Percentiles rank a stretch among this genome's conserved stretches.
Conservation (phyloP, 2,113 vertebrate genomes). For the Verasper variegatus region DNA sequence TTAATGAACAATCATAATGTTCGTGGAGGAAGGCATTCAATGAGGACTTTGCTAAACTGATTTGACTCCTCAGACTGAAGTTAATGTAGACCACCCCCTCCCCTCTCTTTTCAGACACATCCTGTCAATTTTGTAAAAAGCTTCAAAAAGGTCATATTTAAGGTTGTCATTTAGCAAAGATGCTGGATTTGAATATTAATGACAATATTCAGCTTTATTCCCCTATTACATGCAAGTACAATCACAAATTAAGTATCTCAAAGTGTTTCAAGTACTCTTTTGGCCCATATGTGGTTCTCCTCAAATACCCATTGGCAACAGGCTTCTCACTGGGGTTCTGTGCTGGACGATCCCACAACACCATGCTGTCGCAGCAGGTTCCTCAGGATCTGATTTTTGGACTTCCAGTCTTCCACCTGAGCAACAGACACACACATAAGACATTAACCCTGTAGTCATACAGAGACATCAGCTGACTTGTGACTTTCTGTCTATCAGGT, state of each 20-base stretch:
- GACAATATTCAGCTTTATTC: conserved; percentile 30
- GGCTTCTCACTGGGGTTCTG: conserved; percentile 84
- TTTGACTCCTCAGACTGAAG: neutral
- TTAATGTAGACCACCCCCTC: no score
- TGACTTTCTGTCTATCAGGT: no score
- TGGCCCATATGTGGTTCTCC: conserved; percentile 51
- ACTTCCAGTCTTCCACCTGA: conserved; percentile 92
- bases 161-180: conserved; percentile 38
- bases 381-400: conserved; percentile 92
- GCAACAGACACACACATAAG: neutral
- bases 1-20: conserved; percentile 40
- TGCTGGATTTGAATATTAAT: conserved; percentile 36
- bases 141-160: conserved; percentile 23
- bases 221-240: conserved; percentile 52
- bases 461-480: no score
- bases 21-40: conserved; percentile 45
- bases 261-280: conserved; percentile 69
- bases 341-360: conserved; percentile 88
- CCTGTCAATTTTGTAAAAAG: conserved; percentile 25
- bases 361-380: conserved; percentile 90
- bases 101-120: neutral
- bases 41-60: conserved; percentile 8
- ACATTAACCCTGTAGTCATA: neutral
- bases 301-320: neutral
- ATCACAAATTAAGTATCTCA: conserved; percentile 52